Base-by-base conservation (phyloP, 2,113 vertebrate genomes). In the Thunnus thynnus region DNA sequence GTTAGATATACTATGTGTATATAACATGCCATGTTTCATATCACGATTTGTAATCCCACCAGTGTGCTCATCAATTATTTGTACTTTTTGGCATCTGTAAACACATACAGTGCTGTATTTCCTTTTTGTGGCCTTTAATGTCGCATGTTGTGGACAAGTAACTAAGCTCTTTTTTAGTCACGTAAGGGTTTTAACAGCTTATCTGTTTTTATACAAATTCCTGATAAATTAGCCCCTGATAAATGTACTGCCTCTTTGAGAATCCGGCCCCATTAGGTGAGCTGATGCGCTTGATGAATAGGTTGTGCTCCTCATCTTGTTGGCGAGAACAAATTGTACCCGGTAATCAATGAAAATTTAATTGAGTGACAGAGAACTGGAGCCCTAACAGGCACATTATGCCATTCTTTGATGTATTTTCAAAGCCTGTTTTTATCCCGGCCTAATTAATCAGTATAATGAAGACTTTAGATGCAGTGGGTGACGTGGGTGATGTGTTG, bases 321-420 rank as follows among this genome's bases (percentile, higher is more conserved):
- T 78, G 82, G 82, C 7, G 62, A 85, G 76, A 88, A 94, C 89
- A 91, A 88, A 90, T 67, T 86, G 85, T 88, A 74, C 78, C 83
- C 80, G 47, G 71, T 93, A 84, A 92, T 92, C 88, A 91, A 88
- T 91, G 90, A 73, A 82, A 89, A 90, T 90, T 36, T 83, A 90
- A 91, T 91, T 75, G 85, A 86, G 76, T 89, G 89, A 88, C 86
- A 84, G 77, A 76, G 78, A 80, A 72, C 79, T 13, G 61, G 54
- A 78, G 86, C 57, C 77, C 70, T 60, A 67, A 51, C 74, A 78
- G 82, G 79, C 67, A 76, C 86, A 83, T 89, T 78, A 84, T 87
- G 78, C 78, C 86, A 48, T 76, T 86, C 87, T 93, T 92, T 93
- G 86, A 91, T 92, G 86, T 91, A 80, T 86, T 92, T 91, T 89